These are phyloP conservation scores for Amphimallon solstitiale DNA, from an alignment of 2,888 invertebrate species.

Conservation along the genomic window DNA sequence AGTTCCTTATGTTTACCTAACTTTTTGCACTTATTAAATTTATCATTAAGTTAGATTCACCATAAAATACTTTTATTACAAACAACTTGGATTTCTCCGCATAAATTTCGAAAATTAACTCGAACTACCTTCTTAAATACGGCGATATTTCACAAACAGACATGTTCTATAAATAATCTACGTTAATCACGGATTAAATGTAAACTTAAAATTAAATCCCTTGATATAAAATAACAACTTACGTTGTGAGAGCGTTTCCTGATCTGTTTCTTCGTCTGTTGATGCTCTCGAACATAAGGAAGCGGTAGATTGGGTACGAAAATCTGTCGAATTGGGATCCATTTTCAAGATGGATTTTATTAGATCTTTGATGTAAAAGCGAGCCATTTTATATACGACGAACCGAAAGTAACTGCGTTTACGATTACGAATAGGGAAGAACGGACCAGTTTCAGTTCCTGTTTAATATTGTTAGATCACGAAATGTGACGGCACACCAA, in stretches of 20 bases:
- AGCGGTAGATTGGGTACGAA: slow-evolving; percentile 37
- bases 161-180: neutral
- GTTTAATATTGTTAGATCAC: too few relatives aligned
- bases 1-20: too few relatives aligned
- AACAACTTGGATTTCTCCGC: too few relatives aligned
- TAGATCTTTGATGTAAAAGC: slow-evolving; percentile 55
- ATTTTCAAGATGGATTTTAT: slow-evolving; percentile 52
- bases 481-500: neutral
- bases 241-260: slow-evolving; percentile 35
- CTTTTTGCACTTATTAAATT: too few relatives aligned
- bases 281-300: slow-evolving; percentile 38
- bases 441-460: slow-evolving; percentile 12
- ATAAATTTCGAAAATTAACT: too few relatives aligned
- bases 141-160: too few relatives aligned
- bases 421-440: slow-evolving; percentile 5
- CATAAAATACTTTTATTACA: neutral
- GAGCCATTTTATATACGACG: slow-evolving; percentile 46
- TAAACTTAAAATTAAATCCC: neutral
- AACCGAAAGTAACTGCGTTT: neutral
- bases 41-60: too few relatives aligned
- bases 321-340: slow-evolving; percentile 40
- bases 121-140: too few relatives aligned
- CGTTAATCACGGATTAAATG: neutral
- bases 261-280: slow-evolving; percentile 40
- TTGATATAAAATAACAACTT: neutral